Evolutionary conservation across 2,888 invertebrate species (phyloP).

Genomic region (Patella caerulea): DNA sequence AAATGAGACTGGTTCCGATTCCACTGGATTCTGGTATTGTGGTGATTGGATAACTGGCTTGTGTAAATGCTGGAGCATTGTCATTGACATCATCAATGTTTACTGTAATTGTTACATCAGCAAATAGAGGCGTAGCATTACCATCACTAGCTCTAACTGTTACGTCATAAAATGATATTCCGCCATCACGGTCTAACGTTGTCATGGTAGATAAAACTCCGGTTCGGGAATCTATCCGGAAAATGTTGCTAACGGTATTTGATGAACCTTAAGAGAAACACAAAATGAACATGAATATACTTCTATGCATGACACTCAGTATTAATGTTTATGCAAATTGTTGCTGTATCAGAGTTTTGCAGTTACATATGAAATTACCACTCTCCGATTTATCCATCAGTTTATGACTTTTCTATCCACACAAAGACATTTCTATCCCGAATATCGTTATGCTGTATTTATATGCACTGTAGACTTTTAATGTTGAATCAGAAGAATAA

Average conservation of each 20-base stretch:
- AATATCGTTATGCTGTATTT: no score
- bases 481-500: no score
- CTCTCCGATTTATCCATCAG: no score
- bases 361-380: no score
- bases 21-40: conserved; percentile 37
- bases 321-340: no score
- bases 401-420: no score
- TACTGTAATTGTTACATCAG: conserved; percentile 18
- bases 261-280: conserved; percentile 16
- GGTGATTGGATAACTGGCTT: conserved; percentile 13
- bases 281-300: no score
- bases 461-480: no score
- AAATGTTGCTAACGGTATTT: conserved; percentile 31
- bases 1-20: conserved; percentile 27
- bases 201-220: conserved; percentile 42
- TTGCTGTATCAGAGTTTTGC: no score
- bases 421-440: no score
- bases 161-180: conserved; percentile 26
- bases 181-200: conserved; percentile 42
- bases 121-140: conserved; percentile 14
- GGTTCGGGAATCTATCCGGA: conserved; percentile 44
- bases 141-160: conserved; percentile 25
- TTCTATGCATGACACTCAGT: no score
- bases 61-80: conserved; percentile 30
- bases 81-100: conserved; percentile 35